Evolutionary conservation across 2,797 vertebrate species (phyloP).

Genomic region (Coreius guichenoti): DNA sequence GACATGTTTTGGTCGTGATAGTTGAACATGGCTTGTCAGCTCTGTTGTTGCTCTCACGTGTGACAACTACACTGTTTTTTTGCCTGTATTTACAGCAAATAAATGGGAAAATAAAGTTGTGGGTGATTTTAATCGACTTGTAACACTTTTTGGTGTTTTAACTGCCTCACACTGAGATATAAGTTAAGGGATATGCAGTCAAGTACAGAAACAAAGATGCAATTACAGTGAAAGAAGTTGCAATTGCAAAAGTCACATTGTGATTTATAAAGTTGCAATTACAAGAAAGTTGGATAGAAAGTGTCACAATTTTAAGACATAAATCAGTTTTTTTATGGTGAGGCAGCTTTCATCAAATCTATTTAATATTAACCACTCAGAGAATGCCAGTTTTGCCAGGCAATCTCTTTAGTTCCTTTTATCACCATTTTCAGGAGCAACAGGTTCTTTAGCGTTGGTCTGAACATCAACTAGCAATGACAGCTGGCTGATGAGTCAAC

Average conservation of each 20-base stretch:
- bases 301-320: background rate
- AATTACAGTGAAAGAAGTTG: background rate
- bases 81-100: constrained; percentile 82
- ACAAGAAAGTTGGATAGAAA: background rate
- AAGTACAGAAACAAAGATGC: background rate
- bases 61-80: constrained; percentile 66
- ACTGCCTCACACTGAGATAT: background rate
- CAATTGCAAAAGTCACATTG: background rate
- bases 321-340: background rate
- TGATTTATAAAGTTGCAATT: background rate
- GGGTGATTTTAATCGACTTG: constrained; percentile 6
- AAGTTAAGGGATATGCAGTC: background rate
- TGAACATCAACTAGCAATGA: constrained; percentile 8
- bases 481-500: constrained; percentile 46
- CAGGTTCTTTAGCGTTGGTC: constrained; percentile 1
- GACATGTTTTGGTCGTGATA: constrained; percentile 64
- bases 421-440: constrained; percentile 9
- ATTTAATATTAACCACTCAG: background rate
- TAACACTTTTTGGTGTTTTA: background rate
- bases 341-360: background rate
- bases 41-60: constrained; percentile 60
- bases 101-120: constrained; percentile 62
- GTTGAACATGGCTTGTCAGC: constrained; percentile 59
- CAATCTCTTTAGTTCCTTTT: background rate
- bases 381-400: background rate